Base-by-base conservation (phyloP, 2,113 vertebrate species). In the Laticauda colubrina region DNA sequence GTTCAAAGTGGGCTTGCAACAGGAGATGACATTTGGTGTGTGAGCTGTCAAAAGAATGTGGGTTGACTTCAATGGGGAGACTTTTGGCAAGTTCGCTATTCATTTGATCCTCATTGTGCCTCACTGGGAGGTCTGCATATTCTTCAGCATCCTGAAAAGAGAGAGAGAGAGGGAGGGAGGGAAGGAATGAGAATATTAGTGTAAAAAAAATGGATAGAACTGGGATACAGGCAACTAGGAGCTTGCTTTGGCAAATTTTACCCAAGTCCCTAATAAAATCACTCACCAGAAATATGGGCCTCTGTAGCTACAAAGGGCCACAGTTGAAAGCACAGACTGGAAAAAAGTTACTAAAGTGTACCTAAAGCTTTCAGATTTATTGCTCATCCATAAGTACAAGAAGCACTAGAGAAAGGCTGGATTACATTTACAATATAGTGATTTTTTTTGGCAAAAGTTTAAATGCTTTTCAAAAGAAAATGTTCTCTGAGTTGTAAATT, bases 61-160 rank as follows among this genome's bases (percentile, higher is more conserved):
- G 98, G 95, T 99, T 99, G 94, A 99, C 98, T 97, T 98, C 98
- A 90, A 99, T 95, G 75, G 99, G 98, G 97, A 99, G 98, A 95
- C 97, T 98, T 96, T 98, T 98, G 91, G 99, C 99, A 95, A 99
- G 96, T 93, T 98, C 98, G 91, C 98, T 98, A 97, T 99, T 99
- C 97, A 99, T 98, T 96, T 99, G 99, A 97, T 99, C 99, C 96
- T 99, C 99, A 89, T 99, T 99, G 97, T 99, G 99, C 92, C 99
- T 98, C 91, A 99, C 99, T 5, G 99, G 99, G 81, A 99, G 98
- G 96, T 99, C 99, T 0, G 98, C 97, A 54, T 99, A 99, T 93
- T 99, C 99, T 18, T 99, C 98, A 53, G 99, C 98, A 92, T 99
- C 98, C 99, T 99, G 92, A 90, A 55, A 2, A 24, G 21, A 18